A percentile compares a stretch with the other conserved stretches of the same genome.
These are phyloP conservation scores for Drosophila trichaetosa DNA, from an alignment of 2,888 invertebrate genomes.

Conservation along the genomic window DNA sequence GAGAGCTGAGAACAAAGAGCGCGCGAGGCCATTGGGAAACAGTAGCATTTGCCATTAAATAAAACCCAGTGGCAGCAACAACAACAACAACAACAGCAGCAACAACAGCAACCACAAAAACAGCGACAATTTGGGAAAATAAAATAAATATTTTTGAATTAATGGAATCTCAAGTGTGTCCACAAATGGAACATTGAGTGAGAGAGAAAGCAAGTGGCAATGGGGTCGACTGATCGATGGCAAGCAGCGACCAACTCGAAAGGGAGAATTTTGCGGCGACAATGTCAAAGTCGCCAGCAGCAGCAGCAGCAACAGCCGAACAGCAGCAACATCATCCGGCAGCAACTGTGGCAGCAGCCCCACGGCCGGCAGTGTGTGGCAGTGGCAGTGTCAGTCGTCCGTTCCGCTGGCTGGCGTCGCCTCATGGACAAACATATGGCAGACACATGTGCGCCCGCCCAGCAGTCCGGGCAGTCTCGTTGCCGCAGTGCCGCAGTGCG, in stretches of 20 bases:
- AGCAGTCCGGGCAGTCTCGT: constrained; percentile 38
- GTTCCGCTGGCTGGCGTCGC: constrained; percentile 61
- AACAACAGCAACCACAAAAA: constrained; percentile 14
- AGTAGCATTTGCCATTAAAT: constrained; percentile 64
- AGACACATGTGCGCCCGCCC: constrained; percentile 66
- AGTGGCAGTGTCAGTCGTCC: constrained; percentile 45
- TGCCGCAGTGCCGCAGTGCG: constrained; percentile 11
- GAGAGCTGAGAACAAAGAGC: constrained; percentile 30
- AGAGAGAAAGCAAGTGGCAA: constrained; percentile 30
- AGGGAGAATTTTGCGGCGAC: constrained; percentile 41
- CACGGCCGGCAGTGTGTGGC: constrained; percentile 55
- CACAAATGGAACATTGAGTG: constrained; percentile 72
- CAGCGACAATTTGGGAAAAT: constrained; percentile 36
- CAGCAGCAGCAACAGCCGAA: constrained; percentile 10
- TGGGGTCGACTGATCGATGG: constrained; percentile 62
- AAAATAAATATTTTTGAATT: constrained; percentile 79
- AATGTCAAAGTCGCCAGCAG: constrained; percentile 62
- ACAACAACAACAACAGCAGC: constrained; percentile 27
- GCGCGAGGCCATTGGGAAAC: constrained; percentile 47
- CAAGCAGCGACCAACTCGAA: constrained; percentile 53
- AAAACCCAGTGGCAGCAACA: constrained; percentile 45
- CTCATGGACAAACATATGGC: constrained; percentile 79
- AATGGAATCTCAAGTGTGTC: constrained; percentile 81
- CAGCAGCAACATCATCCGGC: constrained; percentile 17
- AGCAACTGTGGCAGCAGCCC: constrained; percentile 44